These are phyloP conservation scores for Camponotus vicinus DNA, from an alignment of 1,140 invertebrate species.

Conservation along the genomic window DNA sequence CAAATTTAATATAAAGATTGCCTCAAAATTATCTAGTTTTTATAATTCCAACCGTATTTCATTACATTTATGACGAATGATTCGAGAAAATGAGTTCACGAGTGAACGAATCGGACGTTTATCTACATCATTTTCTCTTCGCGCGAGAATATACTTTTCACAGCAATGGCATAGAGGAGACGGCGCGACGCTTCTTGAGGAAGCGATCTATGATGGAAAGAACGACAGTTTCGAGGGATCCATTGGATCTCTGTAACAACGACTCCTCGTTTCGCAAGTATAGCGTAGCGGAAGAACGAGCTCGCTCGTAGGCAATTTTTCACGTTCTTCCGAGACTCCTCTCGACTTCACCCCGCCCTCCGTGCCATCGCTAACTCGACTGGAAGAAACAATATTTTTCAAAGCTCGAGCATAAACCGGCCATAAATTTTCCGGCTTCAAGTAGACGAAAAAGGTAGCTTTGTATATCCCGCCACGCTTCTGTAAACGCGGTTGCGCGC, in stretches of 20 bases:
- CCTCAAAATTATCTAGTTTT: too few relatives aligned
- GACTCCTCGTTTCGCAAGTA: conserved; percentile 24
- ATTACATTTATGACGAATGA: conserved; percentile 52
- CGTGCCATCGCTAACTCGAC: conserved; percentile 9
- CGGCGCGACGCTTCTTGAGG: background rate
- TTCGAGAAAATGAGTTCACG: conserved; percentile 48
- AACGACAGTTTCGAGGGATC: conserved; percentile 9
- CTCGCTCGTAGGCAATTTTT: conserved; percentile 55
- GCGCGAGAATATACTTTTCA: background rate
- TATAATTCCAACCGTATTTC: conserved; percentile 24
- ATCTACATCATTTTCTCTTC: conserved; percentile 28
- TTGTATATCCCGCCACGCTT: conserved; percentile 22
- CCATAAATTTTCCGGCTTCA: conserved; percentile 52
- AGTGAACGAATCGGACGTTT: conserved; percentile 41
- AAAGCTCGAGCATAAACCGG: conserved; percentile 37
- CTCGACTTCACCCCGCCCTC: background rate
- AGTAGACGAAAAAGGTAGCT: background rate
- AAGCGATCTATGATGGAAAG: background rate
- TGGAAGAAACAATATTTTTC: conserved; percentile 66
- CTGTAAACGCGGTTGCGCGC: conserved; percentile 31
- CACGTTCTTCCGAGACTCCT: conserved; percentile 10
- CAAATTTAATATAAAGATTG: too few relatives aligned
- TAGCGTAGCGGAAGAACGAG: conserved; percentile 27
- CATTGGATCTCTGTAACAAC: conserved; percentile 34
- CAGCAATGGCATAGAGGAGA: background rate